Evolutionary conservation across 2,888 invertebrate genomes (phyloP).

Genomic region (Drosophila tanythrix): DNA sequence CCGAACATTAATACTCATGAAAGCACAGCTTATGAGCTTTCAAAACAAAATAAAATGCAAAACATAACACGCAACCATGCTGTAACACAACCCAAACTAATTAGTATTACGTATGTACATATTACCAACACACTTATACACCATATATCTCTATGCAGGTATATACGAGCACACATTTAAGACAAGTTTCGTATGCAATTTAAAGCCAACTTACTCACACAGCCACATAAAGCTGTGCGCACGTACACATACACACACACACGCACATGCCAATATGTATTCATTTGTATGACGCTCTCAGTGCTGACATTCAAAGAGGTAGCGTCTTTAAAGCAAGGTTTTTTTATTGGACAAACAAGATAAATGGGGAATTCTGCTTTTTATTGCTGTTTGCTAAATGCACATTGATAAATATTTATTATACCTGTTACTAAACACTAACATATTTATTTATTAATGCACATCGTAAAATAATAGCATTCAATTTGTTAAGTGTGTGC

Average conservation of each 20-base stretch:
- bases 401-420: slow-evolving; percentile 28
- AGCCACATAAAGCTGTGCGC: slow-evolving; percentile 22
- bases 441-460: slow-evolving; percentile 19
- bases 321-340: slow-evolving; percentile 60
- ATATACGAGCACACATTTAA: slow-evolving; percentile 35
- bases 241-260: slow-evolving; percentile 6
- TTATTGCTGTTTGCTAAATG: slow-evolving; percentile 34
- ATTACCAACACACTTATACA: slow-evolving; percentile 24
- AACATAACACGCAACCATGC: slow-evolving; percentile 77
- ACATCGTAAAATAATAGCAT: slow-evolving; percentile 1
- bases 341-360: slow-evolving; percentile 50
- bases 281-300: slow-evolving; percentile 42
- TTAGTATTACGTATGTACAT: slow-evolving; percentile 74
- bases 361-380: slow-evolving; percentile 38
- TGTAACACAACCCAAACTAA: slow-evolving; percentile 74
- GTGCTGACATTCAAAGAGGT: slow-evolving; percentile 64
- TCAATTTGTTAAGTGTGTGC: slow-evolving; percentile 3
- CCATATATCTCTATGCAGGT: slow-evolving; percentile 18
- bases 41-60: slow-evolving; percentile 77
- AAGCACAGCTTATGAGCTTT: slow-evolving; percentile 77
- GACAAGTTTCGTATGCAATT: slow-evolving; percentile 61
- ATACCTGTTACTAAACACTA: slow-evolving; percentile 20
- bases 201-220: slow-evolving; percentile 48
- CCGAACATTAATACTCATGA: slow-evolving; percentile 56
- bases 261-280: slow-evolving; percentile 6